Evolutionary conservation across 2,113 vertebrate species (phyloP).

Genomic region (Carettochelys insculpta): DNA sequence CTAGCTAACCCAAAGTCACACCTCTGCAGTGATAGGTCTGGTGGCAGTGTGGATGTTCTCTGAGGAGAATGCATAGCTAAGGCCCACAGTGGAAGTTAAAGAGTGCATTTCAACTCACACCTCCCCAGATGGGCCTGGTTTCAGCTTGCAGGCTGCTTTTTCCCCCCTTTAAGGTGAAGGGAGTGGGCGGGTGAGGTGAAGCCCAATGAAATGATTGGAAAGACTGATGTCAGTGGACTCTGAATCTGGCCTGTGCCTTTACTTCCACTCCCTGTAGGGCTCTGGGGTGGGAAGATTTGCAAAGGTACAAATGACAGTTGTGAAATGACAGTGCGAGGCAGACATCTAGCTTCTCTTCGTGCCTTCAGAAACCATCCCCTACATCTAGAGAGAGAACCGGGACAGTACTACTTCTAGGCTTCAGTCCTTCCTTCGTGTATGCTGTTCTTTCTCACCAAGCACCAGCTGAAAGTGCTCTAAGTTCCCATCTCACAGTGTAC

Average conservation of each 20-base stretch:
- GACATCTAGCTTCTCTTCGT: not conserved
- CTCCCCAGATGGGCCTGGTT: not conserved
- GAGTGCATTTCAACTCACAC: too few species aligned
- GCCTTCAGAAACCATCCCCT: not conserved
- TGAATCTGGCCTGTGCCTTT: not conserved
- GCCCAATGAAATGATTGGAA: not conserved
- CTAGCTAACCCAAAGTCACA: not conserved
- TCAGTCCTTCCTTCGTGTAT: not conserved
- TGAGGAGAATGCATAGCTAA: not conserved
- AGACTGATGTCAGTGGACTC: conserved; percentile 42
- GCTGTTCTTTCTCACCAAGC: not conserved
- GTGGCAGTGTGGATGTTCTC: not conserved
- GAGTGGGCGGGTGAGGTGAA: not conserved
- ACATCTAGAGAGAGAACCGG: not conserved
- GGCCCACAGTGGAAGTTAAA: too few species aligned
- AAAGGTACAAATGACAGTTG: not conserved
- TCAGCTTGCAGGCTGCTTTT: not conserved
- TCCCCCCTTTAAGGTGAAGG: not conserved
- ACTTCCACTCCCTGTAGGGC: not conserved
- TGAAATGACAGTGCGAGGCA: not conserved
- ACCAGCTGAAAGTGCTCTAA: not conserved
- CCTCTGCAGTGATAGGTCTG: not conserved
- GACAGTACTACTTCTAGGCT: not conserved
- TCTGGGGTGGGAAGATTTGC: not conserved
- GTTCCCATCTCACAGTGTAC: not conserved